Conservation (phyloP, 2,888 invertebrate species). For the Oligia strigilis region DNA sequence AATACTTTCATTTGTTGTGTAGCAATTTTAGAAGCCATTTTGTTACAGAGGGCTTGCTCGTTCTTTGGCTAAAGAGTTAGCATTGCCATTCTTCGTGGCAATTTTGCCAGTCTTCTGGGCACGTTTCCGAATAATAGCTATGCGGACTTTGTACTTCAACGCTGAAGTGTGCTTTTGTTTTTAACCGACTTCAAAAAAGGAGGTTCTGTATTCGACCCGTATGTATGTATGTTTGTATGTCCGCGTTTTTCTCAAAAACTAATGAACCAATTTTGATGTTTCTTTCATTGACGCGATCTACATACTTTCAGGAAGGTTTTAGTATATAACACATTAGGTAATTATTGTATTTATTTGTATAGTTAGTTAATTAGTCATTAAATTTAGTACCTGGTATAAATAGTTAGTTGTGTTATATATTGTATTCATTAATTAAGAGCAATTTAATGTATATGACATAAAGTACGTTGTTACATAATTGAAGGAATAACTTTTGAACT, state of each 20-base stretch:
- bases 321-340: no score
- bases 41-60: neutral
- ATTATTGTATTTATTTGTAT: neutral
- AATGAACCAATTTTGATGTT: no score
- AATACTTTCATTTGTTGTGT: neutral
- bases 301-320: no score
- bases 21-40: neutral
- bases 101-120: neutral
- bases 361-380: neutral
- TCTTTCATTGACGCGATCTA: no score
- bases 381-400: neutral
- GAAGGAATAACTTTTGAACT: conserved; percentile 20
- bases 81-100: neutral
- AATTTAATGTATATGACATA: neutral
- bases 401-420: neutral
- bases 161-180: neutral
- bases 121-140: neutral
- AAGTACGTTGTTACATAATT: conserved; percentile 3
- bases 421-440: neutral
- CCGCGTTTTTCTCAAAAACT: no score
- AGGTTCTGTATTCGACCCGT: no score
- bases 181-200: neutral
- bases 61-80: neutral
- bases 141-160: neutral
- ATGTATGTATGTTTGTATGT: no score